A percentile compares a stretch with the other conserved stretches of the same genome.
Conservation (phyloP, 2,113 vertebrate species). For the rat (Rattus norvegicus) region GRCr8 NC_086021.1:124694501-124695000, state of each 20-base stretch:
- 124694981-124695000: neutral
- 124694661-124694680: neutral
- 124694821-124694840: neutral
- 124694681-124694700: conserved; percentile 7
- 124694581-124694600: neutral
- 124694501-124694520: neutral
- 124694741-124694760: conserved; percentile 29
- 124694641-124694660: conserved; percentile 13
- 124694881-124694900: neutral
- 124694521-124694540: neutral
- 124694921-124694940: neutral
- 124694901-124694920: neutral
- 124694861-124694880: neutral
- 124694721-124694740: neutral
- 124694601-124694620: neutral
- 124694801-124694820: neutral
- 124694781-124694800: neutral
- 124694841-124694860: neutral
- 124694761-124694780: neutral
- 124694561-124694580: neutral
- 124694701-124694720: conserved; percentile 41
- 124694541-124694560: neutral
- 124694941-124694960: neutral
- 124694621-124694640: neutral
- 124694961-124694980: neutral